Evolutionary conservation across 2,113 vertebrate species (phyloP), one percentile per base, ranked within the genome.

Genomic region (Hypocryptadius cinnamomeus): DNA sequence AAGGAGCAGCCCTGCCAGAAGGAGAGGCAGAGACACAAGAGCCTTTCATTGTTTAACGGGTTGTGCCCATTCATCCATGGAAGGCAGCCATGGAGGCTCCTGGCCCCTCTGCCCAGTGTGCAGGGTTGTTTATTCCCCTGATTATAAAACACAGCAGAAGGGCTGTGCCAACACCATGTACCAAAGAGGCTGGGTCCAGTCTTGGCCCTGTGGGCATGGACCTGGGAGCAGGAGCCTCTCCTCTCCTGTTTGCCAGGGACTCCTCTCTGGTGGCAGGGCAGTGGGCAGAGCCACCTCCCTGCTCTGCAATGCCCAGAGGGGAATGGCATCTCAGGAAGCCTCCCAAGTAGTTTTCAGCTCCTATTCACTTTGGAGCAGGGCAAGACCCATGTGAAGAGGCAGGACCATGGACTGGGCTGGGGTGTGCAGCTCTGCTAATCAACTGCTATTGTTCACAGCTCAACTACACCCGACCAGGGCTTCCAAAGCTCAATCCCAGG

Each of bases 391-490:
- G 61, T 23, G 61, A 45, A 35, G 68, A 53, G 37, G 9, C 5
- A 27, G 61, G 83, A 37, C 56, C 7, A 9, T 11, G 14, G 86
- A 19, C 9, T 0, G 0, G 57, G 37, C 73, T 57, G 71, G 56
- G 35, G 72, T 33, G 35, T 53, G 66, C 85, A 19, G 51, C 84
- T 90, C 87, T 73, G 40, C 66, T 94, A 76, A 97, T 79, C 12
- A 0, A 50, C 27, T 85, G 33, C 82, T 97, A 22, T 96, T 90
- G 85, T 80, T 93, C 68, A 51, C 97, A 99, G 99, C 98, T 99
- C 83, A 99, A 99, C 96, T 99, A 99, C 96, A 99, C 99, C 13
- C 98, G 99, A 5, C 99, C 99, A 1, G 99, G 99, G 40, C 98
- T 99, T 70, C 99, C 99, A n/a, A 98, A 98, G 66, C 98, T 99